A percentile compares a stretch with the other conserved stretches of the same genome.
Conservation (phyloP, 1,140 invertebrate genomes). For the Hylaeus anthracinus region DNA sequence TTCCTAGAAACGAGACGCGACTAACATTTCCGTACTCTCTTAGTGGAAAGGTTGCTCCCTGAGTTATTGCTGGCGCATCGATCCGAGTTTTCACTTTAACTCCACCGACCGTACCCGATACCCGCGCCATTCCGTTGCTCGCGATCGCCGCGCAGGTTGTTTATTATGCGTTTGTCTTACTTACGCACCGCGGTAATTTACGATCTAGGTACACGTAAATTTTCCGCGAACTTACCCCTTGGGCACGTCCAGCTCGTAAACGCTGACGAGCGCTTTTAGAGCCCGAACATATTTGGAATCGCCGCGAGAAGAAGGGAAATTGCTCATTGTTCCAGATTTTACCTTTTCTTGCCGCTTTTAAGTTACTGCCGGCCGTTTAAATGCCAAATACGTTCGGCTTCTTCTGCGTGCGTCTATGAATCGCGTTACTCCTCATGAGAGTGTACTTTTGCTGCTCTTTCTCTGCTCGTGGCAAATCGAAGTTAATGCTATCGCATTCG, state of each 20-base stretch:
- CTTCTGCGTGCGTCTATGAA: background rate
- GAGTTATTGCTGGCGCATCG: slow-evolving; percentile 48
- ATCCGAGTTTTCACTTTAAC: slow-evolving; percentile 51
- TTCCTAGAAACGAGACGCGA: slow-evolving; percentile 39
- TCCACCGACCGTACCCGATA: background rate
- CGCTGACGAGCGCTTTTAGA: slow-evolving; percentile 22
- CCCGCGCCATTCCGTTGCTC: slow-evolving; percentile 19
- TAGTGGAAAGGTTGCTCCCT: slow-evolving; percentile 41
- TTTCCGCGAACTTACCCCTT: slow-evolving; percentile 27
- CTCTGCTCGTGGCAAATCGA: background rate
- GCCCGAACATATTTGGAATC: slow-evolving; percentile 27
- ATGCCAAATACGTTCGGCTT: slow-evolving; percentile 10
- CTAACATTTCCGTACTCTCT: slow-evolving; percentile 22
- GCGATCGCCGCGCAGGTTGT: slow-evolving; percentile 34
- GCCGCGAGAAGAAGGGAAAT: slow-evolving; percentile 25
- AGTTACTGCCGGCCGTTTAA: background rate
- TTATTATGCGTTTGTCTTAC: slow-evolving; percentile 55
- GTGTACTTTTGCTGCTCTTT: background rate
- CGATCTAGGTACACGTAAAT: background rate
- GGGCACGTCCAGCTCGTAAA: slow-evolving; percentile 26
- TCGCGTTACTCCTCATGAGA: background rate
- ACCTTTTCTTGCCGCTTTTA: slow-evolving; percentile 4
- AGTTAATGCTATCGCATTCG: background rate
- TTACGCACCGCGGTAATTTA: slow-evolving; percentile 42
- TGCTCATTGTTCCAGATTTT: slow-evolving; percentile 43